These are phyloP conservation scores for Lathronympha strigana DNA, from an alignment of 2,888 invertebrate genomes.

Conservation along the genomic window DNA sequence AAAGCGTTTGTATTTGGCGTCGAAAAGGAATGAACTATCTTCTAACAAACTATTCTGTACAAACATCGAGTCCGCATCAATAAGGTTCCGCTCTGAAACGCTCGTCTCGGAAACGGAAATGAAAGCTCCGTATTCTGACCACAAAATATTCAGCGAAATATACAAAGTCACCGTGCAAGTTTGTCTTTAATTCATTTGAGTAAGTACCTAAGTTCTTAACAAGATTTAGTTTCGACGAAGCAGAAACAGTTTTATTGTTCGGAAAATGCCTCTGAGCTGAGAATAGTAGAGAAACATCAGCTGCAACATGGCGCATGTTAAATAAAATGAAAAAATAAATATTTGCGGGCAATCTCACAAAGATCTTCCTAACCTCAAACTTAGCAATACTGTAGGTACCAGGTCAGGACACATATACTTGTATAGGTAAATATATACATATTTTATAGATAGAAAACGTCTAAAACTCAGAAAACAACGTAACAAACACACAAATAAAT, in stretches of 20 bases:
- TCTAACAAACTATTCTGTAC: neutral
- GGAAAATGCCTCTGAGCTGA: neutral
- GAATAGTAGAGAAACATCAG: too few relatives aligned
- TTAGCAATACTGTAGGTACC: too few relatives aligned
- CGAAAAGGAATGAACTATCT: neutral
- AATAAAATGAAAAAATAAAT: too few relatives aligned
- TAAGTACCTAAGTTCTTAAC: slow-evolving; percentile 4
- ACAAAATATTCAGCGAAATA: slow-evolving; percentile 13
- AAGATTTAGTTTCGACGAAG: neutral
- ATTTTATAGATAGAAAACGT: too few relatives aligned
- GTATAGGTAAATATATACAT: too few relatives aligned
- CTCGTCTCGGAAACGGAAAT: slow-evolving; percentile 32
- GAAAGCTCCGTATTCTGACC: slow-evolving; percentile 22
- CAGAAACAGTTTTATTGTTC: slow-evolving; percentile 12
- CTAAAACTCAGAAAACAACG: too few relatives aligned
- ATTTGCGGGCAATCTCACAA: too few relatives aligned
- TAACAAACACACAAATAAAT: too few relatives aligned
- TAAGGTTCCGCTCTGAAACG: slow-evolving; percentile 35
- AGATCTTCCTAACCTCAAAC: too few relatives aligned
- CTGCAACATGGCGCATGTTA: too few relatives aligned
- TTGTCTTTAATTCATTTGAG: slow-evolving; percentile 4
- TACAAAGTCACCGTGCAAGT: slow-evolving; percentile 20
- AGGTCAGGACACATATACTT: too few relatives aligned
- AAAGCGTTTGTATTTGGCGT: too few relatives aligned
- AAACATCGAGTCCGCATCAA: slow-evolving; percentile 22